A percentile compares a stretch with the other conserved stretches of the same genome.
These are phyloP conservation scores for Gopherus flavomarginatus DNA, from an alignment of 2,113 vertebrate genomes.

Conservation along the genomic window DNA sequence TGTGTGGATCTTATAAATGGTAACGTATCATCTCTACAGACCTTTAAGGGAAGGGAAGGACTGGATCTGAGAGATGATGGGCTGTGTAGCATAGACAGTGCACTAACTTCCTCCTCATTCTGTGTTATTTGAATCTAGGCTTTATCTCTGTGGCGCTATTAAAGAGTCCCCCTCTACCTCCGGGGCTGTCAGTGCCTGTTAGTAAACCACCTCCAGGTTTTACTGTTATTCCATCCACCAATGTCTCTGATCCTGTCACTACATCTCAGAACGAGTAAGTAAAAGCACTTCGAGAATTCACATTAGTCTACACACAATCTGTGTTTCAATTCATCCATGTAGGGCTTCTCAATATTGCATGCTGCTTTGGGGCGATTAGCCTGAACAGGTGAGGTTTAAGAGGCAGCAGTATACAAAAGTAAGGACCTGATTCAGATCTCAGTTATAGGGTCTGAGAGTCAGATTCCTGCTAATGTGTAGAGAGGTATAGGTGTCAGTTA, in stretches of 20 bases:
- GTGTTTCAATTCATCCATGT: rapidly evolving
- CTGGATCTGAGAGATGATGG: not conserved
- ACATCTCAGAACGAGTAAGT: slow-evolving; percentile 86
- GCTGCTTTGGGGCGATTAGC: rapidly evolving
- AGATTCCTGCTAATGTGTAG: not conserved
- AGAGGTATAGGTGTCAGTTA: rapidly evolving
- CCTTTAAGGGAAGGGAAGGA: not conserved
- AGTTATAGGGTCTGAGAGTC: rapidly evolving
- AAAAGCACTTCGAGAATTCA: not conserved
- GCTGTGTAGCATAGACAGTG: not conserved
- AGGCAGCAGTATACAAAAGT: rapidly evolving
- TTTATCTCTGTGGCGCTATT: slow-evolving; percentile 91
- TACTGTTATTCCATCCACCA: slow-evolving; percentile 86
- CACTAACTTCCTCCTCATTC: not conserved
- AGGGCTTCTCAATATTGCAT: not conserved
- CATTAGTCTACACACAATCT: rapidly evolving
- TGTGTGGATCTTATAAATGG: not conserved
- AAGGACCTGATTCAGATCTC: not conserved
- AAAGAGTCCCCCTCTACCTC: slow-evolving; percentile 85
- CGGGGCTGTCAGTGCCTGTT: slow-evolving; percentile 83
- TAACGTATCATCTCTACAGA: not conserved
- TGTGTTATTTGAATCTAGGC: slow-evolving; percentile 74
- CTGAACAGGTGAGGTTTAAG: rapidly evolving
- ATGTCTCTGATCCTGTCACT: slow-evolving; percentile 78
- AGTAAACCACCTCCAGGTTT: slow-evolving; percentile 96